These are phyloP conservation scores for Pholis gunnellus DNA, from an alignment of 2,113 vertebrate genomes.

Conservation along the genomic window DNA sequence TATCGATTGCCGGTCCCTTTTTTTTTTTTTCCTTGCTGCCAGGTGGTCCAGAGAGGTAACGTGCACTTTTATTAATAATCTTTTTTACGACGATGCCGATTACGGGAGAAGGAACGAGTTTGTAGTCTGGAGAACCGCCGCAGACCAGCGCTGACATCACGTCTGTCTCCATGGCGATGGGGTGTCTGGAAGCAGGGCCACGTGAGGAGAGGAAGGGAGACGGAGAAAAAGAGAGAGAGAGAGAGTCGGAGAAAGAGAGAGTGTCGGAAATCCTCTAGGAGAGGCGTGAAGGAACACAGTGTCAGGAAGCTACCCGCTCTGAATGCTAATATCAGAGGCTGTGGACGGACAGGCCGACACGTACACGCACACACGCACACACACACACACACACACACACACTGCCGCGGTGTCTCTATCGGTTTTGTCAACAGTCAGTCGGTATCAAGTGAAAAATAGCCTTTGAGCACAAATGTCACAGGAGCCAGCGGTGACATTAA, in stretches of 20 bases:
- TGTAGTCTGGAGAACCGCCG: constrained; percentile 61
- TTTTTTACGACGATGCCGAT: constrained; percentile 53
- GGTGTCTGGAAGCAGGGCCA: constrained; percentile 65
- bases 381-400: constrained; percentile 16
- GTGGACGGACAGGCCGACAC: constrained; percentile 43
- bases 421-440: constrained; percentile 75
- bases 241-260: constrained; percentile 61
- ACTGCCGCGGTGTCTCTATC: constrained; percentile 54
- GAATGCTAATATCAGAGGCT: constrained; percentile 78
- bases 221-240: constrained; percentile 58
- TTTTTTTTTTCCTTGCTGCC: constrained; percentile 18
- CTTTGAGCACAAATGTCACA: constrained; percentile 78
- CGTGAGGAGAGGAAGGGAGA: constrained; percentile 60
- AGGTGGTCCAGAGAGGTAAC: constrained; percentile 53
- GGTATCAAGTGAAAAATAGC: constrained; percentile 75
- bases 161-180: constrained; percentile 86
- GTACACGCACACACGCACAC: background rate
- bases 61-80: constrained; percentile 59
- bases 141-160: constrained; percentile 81
- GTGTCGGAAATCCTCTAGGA: constrained; percentile 81
- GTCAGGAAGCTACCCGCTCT: constrained; percentile 77
- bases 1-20: constrained; percentile 37
- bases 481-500: constrained; percentile 70
- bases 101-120: constrained; percentile 47
- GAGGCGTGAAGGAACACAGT: constrained; percentile 78